phyloP scores from a whole-genome alignment of 2,888 invertebrate species.

The Tenodera sinensis region DNA sequence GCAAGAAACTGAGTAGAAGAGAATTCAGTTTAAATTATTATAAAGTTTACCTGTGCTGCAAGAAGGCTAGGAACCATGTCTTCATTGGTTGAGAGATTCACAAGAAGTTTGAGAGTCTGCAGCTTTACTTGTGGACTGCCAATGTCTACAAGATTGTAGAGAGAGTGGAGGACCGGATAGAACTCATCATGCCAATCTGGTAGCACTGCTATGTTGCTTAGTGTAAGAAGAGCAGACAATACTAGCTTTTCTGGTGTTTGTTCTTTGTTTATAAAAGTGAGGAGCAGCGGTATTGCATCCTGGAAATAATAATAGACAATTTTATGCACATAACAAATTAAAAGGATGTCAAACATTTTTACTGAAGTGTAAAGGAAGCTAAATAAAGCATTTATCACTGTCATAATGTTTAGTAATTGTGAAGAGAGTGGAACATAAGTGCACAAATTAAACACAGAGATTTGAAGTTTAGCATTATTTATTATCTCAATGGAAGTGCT shows the following conservation, averaged over 20 bases:
- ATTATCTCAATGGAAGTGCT: too few species aligned
- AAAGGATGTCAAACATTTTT: conserved; percentile 5
- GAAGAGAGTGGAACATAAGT: neutral
- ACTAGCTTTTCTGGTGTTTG: conserved; percentile 45
- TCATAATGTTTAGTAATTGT: neutral
- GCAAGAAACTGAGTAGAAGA: too few species aligned
- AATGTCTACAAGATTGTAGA: conserved; percentile 48
- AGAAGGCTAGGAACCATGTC: conserved; percentile 56
- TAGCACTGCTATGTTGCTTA: conserved; percentile 52
- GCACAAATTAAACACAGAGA: neutral
- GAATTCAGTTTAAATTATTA: neutral
- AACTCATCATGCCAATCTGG: conserved; percentile 50
- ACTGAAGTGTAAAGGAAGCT: too few species aligned
- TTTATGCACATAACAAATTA: neutral
- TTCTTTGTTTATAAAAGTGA: conserved; percentile 43
- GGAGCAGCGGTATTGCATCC: conserved; percentile 48
- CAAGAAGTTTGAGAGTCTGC: conserved; percentile 53
- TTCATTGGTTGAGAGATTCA: conserved; percentile 56
- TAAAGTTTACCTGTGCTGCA: conserved; percentile 51
- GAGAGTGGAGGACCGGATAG: conserved; percentile 46
- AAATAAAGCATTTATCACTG: neutral
- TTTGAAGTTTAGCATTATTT: too few species aligned
- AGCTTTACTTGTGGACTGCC: conserved; percentile 45
- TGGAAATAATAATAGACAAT: conserved; percentile 34
- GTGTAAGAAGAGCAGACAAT: conserved; percentile 49